Evolutionary conservation across 2,888 invertebrate genomes (phyloP), one percentile per base, ranked within the genome.

Genomic region (Tachina lurida): DNA sequence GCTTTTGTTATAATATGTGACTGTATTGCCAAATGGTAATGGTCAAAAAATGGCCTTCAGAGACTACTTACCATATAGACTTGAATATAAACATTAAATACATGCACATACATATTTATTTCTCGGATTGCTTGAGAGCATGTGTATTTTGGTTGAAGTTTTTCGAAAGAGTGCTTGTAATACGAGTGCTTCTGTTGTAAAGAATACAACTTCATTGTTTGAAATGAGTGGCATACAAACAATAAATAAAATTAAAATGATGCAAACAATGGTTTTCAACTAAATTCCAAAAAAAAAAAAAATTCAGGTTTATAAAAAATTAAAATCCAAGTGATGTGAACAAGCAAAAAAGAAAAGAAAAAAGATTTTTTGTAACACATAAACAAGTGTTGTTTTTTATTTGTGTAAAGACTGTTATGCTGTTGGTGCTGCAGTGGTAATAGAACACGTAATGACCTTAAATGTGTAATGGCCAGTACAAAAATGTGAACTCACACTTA

Each of bases 191-290:
- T 74, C 60, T 56, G 31, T 62, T 63, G 62, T 49, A 22, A 60
- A 10, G 13, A 15, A 52, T 31, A 67, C 84, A 71, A 70, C 79
- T 80, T 85, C 77, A 77, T 86, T 83, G 79, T 83, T 86, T 76
- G 65, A 63, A 82, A 81, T 86, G 87, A 88, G 87, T 88, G 89
- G 89, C 91, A 90, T 90, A 89, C 91, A 90, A 91, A 92, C 92
- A 92, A 92, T 92, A 92, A 92, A 92, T 92, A 92, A 92, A 92
- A 92, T 92, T 92, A 92, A 92, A 92, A 91, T 91, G 92, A 92
- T 92, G 90, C 92, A 91, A 92, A 92, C 92, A 90, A 91, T 90
- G 88, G 89, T 80, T 81, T 84, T 84, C 78, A 74, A 67, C 65
- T 49, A 70, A 84, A 84, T 47, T 73, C 47, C 2, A 41, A 63